A percentile compares a stretch with the other conserved stretches of the same genome.
Evolutionary conservation across 2,888 invertebrate genomes (phyloP).

Genomic region (Meiosimyza platycephala): DNA sequence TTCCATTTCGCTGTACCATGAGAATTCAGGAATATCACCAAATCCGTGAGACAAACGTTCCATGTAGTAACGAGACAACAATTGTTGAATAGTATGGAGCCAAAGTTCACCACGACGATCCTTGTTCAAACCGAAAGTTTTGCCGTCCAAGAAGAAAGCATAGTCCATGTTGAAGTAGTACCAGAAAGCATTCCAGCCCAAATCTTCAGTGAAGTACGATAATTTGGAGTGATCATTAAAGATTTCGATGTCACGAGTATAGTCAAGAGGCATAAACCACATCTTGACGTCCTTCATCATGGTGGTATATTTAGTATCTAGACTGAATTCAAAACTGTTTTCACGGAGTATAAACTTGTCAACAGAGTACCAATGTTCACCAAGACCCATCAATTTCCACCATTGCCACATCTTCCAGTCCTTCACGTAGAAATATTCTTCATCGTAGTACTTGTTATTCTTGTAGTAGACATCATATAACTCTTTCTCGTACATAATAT

Average conservation of each 20-base stretch:
- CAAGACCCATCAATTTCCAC: conserved; percentile 52
- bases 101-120: conserved; percentile 74
- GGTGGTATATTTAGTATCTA: conserved; percentile 41
- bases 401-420: conserved; percentile 50
- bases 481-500: conserved; percentile 64
- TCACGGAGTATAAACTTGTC: conserved; percentile 44
- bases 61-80: conserved; percentile 75
- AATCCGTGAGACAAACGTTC: conserved; percentile 75
- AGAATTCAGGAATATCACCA: conserved; percentile 71
- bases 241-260: conserved; percentile 68
- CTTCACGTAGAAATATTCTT: conserved; percentile 41
- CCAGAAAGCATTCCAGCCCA: conserved; percentile 74
- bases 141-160: conserved; percentile 73
- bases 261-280: conserved; percentile 68
- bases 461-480: conserved; percentile 53
- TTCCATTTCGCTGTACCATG: conserved; percentile 68
- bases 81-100: conserved; percentile 74
- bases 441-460: conserved; percentile 31
- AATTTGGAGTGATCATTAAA: conserved; percentile 70
- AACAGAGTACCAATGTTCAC: conserved; percentile 44
- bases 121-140: conserved; percentile 68
- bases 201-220: conserved; percentile 78
- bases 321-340: conserved; percentile 39
- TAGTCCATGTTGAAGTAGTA: conserved; percentile 71
- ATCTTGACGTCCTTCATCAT: conserved; percentile 47